phyloP scores from a whole-genome alignment of 2,888 invertebrate genomes.

The Mantis religiosa region DNA sequence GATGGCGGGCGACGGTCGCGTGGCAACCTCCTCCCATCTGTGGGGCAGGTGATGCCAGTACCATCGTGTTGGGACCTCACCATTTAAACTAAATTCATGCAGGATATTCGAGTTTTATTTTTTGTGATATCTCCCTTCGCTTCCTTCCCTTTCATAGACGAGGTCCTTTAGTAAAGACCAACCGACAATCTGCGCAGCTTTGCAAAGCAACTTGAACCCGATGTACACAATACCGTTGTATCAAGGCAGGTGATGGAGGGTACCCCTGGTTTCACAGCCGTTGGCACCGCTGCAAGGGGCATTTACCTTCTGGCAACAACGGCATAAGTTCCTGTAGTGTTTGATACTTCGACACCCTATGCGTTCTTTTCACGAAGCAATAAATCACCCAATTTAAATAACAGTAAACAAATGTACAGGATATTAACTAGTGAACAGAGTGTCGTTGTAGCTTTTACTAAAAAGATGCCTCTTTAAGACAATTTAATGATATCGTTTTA shows the following conservation, averaged over 20 bases:
- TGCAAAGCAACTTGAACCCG: constrained; percentile 21
- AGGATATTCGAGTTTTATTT: constrained; percentile 20
- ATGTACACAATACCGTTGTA: constrained; percentile 1
- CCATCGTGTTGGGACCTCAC: background rate
- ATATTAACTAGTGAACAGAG: too few species aligned
- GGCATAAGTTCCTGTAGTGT: background rate
- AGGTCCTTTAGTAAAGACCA: constrained; percentile 17
- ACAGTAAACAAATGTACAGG: too few species aligned
- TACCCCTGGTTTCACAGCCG: constrained; percentile 12
- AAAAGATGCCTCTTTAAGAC: too few species aligned
- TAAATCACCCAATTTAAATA: too few species aligned
- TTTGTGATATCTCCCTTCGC: constrained; percentile 11
- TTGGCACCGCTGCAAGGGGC: constrained; percentile 22
- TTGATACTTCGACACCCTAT: too few species aligned
- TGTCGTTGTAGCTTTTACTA: too few species aligned
- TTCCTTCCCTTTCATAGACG: background rate
- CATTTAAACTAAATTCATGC: constrained; percentile 29
- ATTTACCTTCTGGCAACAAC: background rate
- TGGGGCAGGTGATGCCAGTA: constrained; percentile 15
- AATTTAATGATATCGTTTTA: too few species aligned
- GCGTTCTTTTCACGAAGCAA: too few species aligned
- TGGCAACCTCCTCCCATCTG: background rate
- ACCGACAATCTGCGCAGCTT: constrained; percentile 25
- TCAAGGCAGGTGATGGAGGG: constrained; percentile 25
- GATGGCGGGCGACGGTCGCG: constrained; percentile 21